phyloP scores from a whole-genome alignment of 2,113 vertebrate species.

The Psilopogon haemacephalus region DNA sequence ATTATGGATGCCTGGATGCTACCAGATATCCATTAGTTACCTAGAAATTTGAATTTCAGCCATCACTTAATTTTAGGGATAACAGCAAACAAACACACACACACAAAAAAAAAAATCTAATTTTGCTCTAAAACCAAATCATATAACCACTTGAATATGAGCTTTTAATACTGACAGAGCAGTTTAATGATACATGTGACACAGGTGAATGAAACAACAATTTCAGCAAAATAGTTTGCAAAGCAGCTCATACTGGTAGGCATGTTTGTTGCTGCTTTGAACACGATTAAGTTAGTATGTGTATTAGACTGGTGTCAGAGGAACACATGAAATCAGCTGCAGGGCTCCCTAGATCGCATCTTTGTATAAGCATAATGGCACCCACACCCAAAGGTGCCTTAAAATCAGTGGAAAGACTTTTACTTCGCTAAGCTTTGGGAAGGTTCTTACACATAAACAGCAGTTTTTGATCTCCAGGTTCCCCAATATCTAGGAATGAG shows the following conservation, averaged over 20 bases:
- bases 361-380: background rate
- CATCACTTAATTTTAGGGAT: background rate
- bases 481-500: background rate
- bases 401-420: background rate
- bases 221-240: background rate
- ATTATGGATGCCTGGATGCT: background rate
- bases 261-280: background rate
- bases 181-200: background rate
- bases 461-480: background rate
- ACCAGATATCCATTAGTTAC: background rate
- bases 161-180: background rate
- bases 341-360: background rate
- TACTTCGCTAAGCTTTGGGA: background rate
- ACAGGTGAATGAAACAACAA: background rate
- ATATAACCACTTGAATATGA: background rate
- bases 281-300: background rate
- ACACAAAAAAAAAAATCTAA: background rate
- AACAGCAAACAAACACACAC: background rate
- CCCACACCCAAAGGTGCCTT: background rate
- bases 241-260: background rate
- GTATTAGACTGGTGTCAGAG: background rate
- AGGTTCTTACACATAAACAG: background rate
- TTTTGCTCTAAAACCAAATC: background rate
- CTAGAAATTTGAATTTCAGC: background rate
- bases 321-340: background rate